phyloP scores from a whole-genome alignment of 2,888 invertebrate genomes.

The Alentia gelatinosa region DNA sequence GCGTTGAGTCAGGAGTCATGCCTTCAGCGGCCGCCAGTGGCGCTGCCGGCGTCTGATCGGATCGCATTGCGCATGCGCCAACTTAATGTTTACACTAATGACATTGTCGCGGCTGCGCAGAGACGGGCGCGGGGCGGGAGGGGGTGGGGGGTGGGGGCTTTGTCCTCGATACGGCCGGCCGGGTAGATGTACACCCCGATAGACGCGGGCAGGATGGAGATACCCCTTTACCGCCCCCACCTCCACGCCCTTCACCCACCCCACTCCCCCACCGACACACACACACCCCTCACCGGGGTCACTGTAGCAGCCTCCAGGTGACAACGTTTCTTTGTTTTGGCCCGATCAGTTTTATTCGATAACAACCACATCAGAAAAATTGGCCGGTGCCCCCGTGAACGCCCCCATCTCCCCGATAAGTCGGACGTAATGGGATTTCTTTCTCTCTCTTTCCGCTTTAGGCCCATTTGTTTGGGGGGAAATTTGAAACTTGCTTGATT shows the following conservation, averaged over 20 bases:
- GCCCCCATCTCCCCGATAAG: no score
- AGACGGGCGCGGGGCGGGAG: not conserved
- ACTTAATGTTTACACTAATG: not conserved
- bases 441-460: not conserved
- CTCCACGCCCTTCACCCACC: not conserved
- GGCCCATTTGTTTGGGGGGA: not conserved
- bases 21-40: not conserved
- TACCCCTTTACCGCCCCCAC: not conserved
- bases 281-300: no score
- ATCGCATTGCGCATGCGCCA: not conserved
- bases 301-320: not conserved
- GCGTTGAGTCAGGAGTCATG: not conserved
- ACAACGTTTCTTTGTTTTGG: not conserved
- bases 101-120: not conserved
- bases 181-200: no score
- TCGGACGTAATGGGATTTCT: not conserved
- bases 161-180: no score
- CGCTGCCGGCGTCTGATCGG: not conserved
- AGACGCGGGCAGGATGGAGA: no score
- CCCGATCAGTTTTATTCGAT: not conserved
- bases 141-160: not conserved
- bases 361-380: not conserved
- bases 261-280: not conserved
- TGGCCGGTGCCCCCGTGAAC: not conserved
- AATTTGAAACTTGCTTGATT: conserved; percentile 15